Evolutionary conservation across 2,888 invertebrate genomes (phyloP).

Genomic region (Teinopalpus imperialis): DNA sequence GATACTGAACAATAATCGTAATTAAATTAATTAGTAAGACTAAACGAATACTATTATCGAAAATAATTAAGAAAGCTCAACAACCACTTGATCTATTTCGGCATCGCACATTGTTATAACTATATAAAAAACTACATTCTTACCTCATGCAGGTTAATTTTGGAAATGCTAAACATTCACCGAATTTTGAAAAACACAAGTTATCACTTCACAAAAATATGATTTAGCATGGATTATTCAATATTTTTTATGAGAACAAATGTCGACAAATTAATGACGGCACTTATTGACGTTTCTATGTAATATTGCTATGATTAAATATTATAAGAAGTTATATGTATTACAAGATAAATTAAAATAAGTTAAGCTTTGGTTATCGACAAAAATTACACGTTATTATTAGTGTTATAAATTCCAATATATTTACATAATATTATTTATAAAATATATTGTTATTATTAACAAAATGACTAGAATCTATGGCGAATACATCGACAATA

Average conservation of each 20-base stretch:
- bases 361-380: no score
- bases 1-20: no score
- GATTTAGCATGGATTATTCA: conserved; percentile 36
- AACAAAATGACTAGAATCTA: no score
- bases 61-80: conserved; percentile 40
- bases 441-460: no score
- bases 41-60: conserved; percentile 30
- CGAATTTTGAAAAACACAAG: conserved; percentile 38
- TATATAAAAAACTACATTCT: conserved; percentile 24
- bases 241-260: conserved; percentile 38
- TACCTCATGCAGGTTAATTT: conserved; percentile 1
- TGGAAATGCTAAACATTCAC: conserved; percentile 1
- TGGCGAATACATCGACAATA: no score
- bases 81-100: conserved; percentile 56
- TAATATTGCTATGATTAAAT: conserved; percentile 23
- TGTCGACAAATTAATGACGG: conserved; percentile 32
- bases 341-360: no score
- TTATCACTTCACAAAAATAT: conserved; percentile 38
- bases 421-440: no score
- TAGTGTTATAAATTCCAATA: no score
- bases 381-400: conserved; percentile 11
- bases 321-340: no score
- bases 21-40: no score
- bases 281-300: conserved; percentile 18
- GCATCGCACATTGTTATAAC: conserved; percentile 36